Evolutionary conservation across 2,797 vertebrate species (phyloP).

Genomic region (Hippopotamyrus pictus): DNA sequence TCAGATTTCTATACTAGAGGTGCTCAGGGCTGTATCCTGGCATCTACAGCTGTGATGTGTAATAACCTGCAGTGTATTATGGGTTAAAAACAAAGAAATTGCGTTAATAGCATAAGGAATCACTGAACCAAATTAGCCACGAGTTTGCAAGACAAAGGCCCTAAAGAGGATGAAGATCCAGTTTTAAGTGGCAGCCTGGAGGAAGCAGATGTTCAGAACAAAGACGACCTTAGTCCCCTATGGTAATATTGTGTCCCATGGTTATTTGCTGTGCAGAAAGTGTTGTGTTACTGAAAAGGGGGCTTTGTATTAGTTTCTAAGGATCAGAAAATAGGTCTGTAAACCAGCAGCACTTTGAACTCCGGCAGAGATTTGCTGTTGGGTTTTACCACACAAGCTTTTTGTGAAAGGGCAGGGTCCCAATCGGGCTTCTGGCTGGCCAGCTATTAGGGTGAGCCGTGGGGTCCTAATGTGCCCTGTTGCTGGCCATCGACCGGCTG

Average conservation of each 20-base stretch:
- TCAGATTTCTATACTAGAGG: background rate
- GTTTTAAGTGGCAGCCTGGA: background rate
- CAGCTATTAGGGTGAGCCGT: background rate
- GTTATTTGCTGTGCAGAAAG: background rate
- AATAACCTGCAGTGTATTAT: background rate
- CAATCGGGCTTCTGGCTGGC: background rate
- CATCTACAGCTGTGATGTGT: background rate
- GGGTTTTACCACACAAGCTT: background rate
- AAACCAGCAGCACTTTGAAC: background rate
- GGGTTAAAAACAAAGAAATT: background rate
- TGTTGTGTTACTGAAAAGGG: background rate
- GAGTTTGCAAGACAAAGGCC: background rate
- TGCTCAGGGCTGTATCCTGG: background rate
- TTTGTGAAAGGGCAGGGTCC: background rate
- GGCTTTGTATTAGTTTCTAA: background rate
- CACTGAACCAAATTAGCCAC: background rate
- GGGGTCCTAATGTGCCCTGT: background rate
- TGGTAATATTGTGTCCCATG: background rate
- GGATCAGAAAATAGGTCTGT: background rate
- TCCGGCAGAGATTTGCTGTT: background rate
- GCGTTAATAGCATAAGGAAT: background rate
- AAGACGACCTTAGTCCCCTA: background rate
- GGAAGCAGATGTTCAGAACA: background rate
- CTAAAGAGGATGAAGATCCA: background rate
- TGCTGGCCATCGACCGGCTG: background rate